These are phyloP conservation scores for Eugnorisma glareosa DNA, from an alignment of 2,888 invertebrate species.

Conservation along the genomic window DNA sequence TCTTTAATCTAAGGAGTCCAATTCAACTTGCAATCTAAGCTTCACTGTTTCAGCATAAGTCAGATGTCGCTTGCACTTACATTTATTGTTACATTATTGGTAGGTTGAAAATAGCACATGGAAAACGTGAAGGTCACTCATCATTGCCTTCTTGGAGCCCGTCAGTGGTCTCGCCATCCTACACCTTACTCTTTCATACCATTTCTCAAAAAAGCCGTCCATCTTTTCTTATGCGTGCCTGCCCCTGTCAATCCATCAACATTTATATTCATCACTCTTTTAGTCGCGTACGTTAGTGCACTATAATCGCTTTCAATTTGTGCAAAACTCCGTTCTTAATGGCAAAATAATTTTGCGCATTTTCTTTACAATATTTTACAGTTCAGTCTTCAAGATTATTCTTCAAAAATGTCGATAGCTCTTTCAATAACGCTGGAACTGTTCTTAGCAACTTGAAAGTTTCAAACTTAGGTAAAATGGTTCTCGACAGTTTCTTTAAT, in stretches of 20 bases:
- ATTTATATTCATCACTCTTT: background rate
- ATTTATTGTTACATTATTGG: background rate
- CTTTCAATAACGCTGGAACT: constrained; percentile 72
- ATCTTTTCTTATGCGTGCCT: background rate
- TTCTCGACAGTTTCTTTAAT: constrained; percentile 71
- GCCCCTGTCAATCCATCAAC: background rate
- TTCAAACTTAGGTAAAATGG: constrained; percentile 69
- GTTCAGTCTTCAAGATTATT: constrained; percentile 33
- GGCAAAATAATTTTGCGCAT: background rate
- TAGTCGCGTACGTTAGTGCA: background rate
- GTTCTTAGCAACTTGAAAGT: constrained; percentile 70
- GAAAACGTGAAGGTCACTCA: background rate
- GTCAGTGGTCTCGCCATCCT: background rate
- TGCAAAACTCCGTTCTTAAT: background rate
- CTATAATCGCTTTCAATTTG: background rate
- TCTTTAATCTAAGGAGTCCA: too few species aligned
- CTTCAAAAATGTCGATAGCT: constrained; percentile 71
- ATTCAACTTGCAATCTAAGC: background rate
- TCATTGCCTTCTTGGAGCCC: background rate
- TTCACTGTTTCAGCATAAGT: background rate
- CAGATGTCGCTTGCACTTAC: background rate
- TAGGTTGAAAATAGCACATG: too few species aligned
- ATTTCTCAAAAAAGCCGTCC: background rate
- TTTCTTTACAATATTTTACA: too few species aligned
- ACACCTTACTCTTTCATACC: background rate